Percentiles rank a stretch among this genome's conserved stretches.
Conservation (phyloP, 2,888 invertebrate genomes). For the Lepidochitona cinerea region DNA sequence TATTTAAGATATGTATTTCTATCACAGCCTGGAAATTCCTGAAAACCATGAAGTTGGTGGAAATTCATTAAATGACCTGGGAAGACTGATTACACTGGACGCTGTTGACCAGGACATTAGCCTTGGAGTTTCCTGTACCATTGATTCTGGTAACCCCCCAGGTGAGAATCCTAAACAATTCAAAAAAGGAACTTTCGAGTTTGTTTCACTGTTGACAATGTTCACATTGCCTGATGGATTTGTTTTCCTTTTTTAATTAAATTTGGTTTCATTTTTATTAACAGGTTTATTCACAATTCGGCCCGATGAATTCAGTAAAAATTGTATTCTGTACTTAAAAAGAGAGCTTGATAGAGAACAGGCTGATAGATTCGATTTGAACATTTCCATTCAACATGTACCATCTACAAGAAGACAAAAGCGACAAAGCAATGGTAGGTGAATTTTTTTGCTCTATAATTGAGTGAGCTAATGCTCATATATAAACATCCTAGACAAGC, state of each 20-base stretch:
- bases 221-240: background rate
- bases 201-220: background rate
- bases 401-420: background rate
- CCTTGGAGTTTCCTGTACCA: background rate
- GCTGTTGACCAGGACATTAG: background rate
- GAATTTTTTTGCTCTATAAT: no score
- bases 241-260: no score
- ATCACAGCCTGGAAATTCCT: slow-evolving; percentile 78
- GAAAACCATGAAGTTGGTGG: slow-evolving; percentile 82
- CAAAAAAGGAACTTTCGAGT: background rate
- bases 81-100: background rate
- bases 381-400: background rate
- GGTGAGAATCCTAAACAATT: background rate
- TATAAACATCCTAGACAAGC: no score
- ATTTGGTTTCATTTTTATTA: no score
- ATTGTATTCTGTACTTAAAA: background rate
- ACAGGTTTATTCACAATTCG: background rate
- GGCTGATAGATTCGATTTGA: background rate
- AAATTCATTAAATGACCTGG: slow-evolving; percentile 60
- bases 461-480: no score
- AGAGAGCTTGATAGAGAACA: background rate
- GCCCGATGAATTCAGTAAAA: background rate
- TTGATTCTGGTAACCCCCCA: background rate
- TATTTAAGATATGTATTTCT: slow-evolving; percentile 10
- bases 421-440: background rate